Base-by-base conservation (phyloP, 2,888 invertebrate genomes). In the Nudaria mundana region DNA sequence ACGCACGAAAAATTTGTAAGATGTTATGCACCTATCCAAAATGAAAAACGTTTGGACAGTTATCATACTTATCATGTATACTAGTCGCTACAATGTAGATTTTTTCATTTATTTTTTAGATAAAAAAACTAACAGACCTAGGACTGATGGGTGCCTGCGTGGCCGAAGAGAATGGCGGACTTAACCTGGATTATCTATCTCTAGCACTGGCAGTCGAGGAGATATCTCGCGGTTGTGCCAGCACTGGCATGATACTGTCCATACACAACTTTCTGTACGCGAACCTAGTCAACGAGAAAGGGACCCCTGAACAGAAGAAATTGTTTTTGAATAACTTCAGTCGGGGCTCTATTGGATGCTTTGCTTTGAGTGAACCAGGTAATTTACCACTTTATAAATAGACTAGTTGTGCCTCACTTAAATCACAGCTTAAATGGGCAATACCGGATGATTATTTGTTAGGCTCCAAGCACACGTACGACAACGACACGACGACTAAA, bases 361-460 rank as follows among this genome's bases (percentile, higher is more conserved):
- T 95, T 81, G 94, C 94, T 14, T 83, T 96, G 22, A 95, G 94
- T 79, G 95, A 95, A 83, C 92, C 94, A 56, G 94, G 94, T 93
- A 62, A 15, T 12, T 5, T 20, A 7, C 1, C 11, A 11, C 5
- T 25, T 25, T 22, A 5, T 12, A 25, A 10, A 5, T 11, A 6
- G 2, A 5, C 4, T 23, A n/a, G 5, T 3, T 20, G 20, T 20
- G n/a, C n/a, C n/a, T 20, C 5, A 23, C 8, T 23, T n/a, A 2
- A 23, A 23, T 8, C 8, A n/a, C 8, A 23, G 2, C 23, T 25
- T 1, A 5, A n/a, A n/a, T n/a, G n/a, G n/a, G n/a, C n/a, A n/a
- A n/a, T n/a, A n/a, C n/a, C n/a, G n/a, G n/a, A n/a, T n/a, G n/a
- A n/a, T n/a, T n/a, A n/a, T n/a, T n/a, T n/a, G n/a, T n/a, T n/a